phyloP scores from a whole-genome alignment of 2,888 invertebrate species.

The Apeira syringaria region DNA sequence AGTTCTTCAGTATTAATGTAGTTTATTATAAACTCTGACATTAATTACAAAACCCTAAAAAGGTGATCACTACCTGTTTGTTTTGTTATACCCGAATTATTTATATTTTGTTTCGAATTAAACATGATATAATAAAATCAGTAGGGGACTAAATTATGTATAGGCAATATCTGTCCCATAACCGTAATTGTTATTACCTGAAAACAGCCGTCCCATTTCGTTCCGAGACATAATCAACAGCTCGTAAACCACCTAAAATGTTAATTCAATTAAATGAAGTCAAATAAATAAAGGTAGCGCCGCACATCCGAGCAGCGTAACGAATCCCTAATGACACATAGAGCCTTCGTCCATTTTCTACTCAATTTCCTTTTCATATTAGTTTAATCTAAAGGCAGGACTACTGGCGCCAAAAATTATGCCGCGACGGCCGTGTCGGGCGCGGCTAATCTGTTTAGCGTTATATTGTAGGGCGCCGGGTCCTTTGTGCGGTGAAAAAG shows the following conservation, averaged over 20 bases:
- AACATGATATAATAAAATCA: slow-evolving; percentile 12
- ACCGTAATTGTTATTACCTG: slow-evolving; percentile 72
- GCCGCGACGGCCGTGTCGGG: slow-evolving; percentile 77
- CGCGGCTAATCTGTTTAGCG: slow-evolving; percentile 79
- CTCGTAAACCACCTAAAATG: slow-evolving; percentile 74
- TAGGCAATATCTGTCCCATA: slow-evolving; percentile 63
- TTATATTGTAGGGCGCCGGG: slow-evolving; percentile 73
- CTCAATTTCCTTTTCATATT: slow-evolving; percentile 83
- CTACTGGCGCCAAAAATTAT: slow-evolving; percentile 84
- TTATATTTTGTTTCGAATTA: no score
- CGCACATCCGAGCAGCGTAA: slow-evolving; percentile 66
- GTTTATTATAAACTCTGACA: no score
- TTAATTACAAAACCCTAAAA: no score
- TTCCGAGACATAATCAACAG: slow-evolving; percentile 70
- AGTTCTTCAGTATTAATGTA: no score
- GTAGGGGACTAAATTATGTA: slow-evolving; percentile 46
- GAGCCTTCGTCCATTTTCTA: slow-evolving; percentile 80
- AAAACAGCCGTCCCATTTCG: slow-evolving; percentile 67
- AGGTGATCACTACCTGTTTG: slow-evolving; percentile 1
- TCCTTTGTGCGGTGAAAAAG: slow-evolving; percentile 81
- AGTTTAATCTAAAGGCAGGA: slow-evolving; percentile 82
- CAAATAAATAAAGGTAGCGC: slow-evolving; percentile 74
- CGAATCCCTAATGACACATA: slow-evolving; percentile 82
- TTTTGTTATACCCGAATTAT: not conserved
- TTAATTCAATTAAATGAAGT: slow-evolving; percentile 80